Conservation (phyloP, 2,888 invertebrate genomes). For the Leptura quadrifasciata region DNA sequence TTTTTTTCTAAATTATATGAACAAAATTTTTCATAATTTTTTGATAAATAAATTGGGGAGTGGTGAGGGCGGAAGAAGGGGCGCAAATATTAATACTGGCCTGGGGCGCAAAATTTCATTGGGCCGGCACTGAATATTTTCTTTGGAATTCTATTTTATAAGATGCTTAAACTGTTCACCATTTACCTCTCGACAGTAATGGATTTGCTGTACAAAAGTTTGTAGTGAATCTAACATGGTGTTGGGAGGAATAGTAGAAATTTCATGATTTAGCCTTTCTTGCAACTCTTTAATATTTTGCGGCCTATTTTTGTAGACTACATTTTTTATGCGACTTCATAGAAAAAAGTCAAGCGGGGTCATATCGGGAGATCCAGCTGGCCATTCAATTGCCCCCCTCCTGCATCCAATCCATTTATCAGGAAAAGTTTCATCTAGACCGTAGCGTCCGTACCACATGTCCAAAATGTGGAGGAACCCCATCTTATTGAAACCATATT, state of each 20-base stretch:
- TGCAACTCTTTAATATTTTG: background rate
- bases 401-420: conserved; percentile 11
- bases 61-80: background rate
- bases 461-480: conserved; percentile 18
- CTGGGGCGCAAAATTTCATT: no score
- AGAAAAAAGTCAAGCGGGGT: no score
- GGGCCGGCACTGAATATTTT: no score
- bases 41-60: background rate
- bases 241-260: conserved; percentile 14
- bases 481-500: no score
- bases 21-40: no score
- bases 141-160: conserved; percentile 10
- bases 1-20: no score
- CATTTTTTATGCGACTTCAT: no score
- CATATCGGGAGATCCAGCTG: no score
- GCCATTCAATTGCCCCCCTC: conserved; percentile 12
- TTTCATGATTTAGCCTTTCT: background rate
- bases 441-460: background rate
- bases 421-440: conserved; percentile 1
- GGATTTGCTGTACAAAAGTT: background rate
- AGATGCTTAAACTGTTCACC: background rate
- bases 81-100: no score
- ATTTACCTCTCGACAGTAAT: conserved; percentile 13
- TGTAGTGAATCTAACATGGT: no score
- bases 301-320: no score